These are phyloP conservation scores for Malthinus seriepunctatus DNA, from an alignment of 2,888 invertebrate species.

Conservation along the genomic window DNA sequence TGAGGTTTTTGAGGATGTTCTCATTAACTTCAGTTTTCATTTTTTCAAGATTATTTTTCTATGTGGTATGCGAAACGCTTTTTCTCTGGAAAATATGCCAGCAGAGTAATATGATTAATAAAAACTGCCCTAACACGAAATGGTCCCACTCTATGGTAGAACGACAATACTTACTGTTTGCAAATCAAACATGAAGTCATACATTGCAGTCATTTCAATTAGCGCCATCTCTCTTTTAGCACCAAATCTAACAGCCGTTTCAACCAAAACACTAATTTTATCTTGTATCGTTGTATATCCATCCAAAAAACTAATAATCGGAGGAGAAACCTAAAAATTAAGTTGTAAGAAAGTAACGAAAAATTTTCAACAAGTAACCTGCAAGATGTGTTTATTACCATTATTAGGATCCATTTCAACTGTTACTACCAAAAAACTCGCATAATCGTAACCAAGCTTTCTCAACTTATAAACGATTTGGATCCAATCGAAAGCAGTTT, in stretches of 20 bases:
- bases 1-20: too few species aligned
- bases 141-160: background rate
- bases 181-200: constrained; percentile 38
- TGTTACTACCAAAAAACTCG: constrained; percentile 14
- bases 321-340: background rate
- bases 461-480: constrained; percentile 5
- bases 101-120: too few species aligned
- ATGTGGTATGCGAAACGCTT: too few species aligned
- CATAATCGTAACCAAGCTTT: constrained; percentile 18
- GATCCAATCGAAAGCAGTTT: constrained; percentile 15
- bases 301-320: background rate
- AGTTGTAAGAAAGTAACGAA: background rate
- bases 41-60: too few species aligned
- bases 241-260: constrained; percentile 38
- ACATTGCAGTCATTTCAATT: constrained; percentile 35
- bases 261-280: constrained; percentile 33
- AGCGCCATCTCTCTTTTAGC: constrained; percentile 27
- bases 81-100: too few species aligned
- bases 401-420: constrained; percentile 13
- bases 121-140: too few species aligned
- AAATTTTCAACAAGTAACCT: constrained; percentile 3
- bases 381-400: constrained; percentile 16
- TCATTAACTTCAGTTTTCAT: too few species aligned
- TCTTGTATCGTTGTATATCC: constrained; percentile 15
- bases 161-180: constrained; percentile 27